phyloP scores from a whole-genome alignment of 1,140 invertebrate genomes.

The Parapsyche elsis region DNA sequence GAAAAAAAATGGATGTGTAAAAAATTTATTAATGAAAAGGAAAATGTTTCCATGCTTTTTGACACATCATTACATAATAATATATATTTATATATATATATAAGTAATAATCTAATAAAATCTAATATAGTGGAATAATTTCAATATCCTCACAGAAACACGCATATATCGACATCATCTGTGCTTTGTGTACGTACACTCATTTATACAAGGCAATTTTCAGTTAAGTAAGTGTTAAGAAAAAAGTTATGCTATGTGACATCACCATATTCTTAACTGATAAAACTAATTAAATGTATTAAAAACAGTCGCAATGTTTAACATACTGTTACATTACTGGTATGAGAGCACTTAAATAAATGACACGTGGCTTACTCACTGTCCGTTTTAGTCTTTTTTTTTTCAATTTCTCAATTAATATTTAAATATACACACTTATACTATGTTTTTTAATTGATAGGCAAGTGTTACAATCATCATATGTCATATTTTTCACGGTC shows the following conservation, averaged over 20 bases:
- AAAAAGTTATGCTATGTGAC: constrained; percentile 19
- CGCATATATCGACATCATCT: background rate
- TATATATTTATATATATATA: too few species aligned
- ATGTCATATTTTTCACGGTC: background rate
- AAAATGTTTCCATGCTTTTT: background rate
- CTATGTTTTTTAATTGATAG: constrained; percentile 32
- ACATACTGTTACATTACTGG: constrained; percentile 7
- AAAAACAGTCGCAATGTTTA: constrained; percentile 24
- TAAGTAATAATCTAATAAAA: constrained; percentile 28
- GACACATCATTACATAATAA: constrained; percentile 12
- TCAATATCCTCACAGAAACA: background rate
- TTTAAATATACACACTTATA: constrained; percentile 30
- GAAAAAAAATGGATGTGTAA: background rate
- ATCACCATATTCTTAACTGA: background rate
- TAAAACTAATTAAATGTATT: constrained; percentile 12
- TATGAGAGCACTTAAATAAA: constrained; percentile 41
- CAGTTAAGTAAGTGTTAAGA: constrained; percentile 28
- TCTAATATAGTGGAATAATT: constrained; percentile 29
- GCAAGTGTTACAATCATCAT: constrained; percentile 38
- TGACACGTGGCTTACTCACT: constrained; percentile 36
- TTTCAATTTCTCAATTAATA: background rate
- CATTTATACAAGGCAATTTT: constrained; percentile 32
- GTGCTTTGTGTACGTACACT: constrained; percentile 21
- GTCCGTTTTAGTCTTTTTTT: constrained; percentile 38
- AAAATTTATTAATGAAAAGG: too few species aligned